phyloP scores from a whole-genome alignment of 2,888 invertebrate species.

The Metallyticus violacea region DNA sequence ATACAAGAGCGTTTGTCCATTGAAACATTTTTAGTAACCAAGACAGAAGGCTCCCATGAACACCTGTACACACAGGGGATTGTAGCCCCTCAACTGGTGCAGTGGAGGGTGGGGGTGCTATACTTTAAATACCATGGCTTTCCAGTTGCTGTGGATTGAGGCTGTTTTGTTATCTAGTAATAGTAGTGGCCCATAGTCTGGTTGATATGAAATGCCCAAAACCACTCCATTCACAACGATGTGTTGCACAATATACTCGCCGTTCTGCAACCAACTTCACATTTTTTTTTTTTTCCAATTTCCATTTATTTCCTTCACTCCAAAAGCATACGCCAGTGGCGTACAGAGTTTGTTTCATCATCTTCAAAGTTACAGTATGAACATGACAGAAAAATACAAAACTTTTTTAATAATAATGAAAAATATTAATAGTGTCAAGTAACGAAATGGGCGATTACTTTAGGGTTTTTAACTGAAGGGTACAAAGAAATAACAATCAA shows the following conservation, averaged over 20 bases:
- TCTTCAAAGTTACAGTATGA: no score
- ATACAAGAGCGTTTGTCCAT: conserved; percentile 5
- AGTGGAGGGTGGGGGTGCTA: neutral
- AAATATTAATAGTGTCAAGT: no score
- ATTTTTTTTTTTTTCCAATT: neutral
- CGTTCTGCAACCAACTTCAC: neutral
- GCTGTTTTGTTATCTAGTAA: neutral
- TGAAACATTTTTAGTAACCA: conserved; percentile 3
- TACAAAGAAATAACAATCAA: no score
- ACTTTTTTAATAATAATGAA: no score
- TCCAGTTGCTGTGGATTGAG: neutral
- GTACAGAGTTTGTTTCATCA: no score
- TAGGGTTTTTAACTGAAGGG: no score
- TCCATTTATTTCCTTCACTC: neutral
- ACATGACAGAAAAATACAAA: no score
- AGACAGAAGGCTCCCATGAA: neutral
- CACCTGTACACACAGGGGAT: neutral
- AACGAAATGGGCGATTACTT: no score
- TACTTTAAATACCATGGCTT: neutral
- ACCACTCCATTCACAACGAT: neutral
- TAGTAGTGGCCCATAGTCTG: neutral
- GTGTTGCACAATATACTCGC: neutral
- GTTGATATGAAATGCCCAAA: neutral
- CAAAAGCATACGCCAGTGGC: neutral
- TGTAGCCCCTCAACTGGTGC: neutral